Evolutionary conservation across 2,888 invertebrate species (phyloP).

Genomic region (Eumacrocentrus americanus): DNA sequence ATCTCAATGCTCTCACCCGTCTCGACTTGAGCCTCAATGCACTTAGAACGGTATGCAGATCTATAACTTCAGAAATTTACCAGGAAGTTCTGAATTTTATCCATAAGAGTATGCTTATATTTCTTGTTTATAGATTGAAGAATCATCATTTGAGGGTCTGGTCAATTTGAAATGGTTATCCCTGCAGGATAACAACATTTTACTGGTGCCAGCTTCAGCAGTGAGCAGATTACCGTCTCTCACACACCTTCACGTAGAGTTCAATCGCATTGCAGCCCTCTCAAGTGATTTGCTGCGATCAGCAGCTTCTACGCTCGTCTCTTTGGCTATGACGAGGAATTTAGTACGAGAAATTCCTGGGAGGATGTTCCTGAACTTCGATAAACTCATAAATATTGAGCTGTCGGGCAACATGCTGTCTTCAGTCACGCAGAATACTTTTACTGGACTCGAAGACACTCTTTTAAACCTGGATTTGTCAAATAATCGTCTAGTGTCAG

Average conservation of each 20-base stretch:
- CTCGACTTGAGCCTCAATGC: slow-evolving; percentile 87
- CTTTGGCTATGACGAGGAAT: slow-evolving; percentile 81
- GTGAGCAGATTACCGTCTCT: slow-evolving; percentile 79
- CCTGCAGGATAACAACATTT: slow-evolving; percentile 85
- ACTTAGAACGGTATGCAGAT: slow-evolving; percentile 85
- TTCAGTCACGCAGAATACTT: slow-evolving; percentile 74
- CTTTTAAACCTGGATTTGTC: slow-evolving; percentile 75
- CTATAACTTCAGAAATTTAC: not conserved
- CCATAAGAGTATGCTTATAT: not conserved
- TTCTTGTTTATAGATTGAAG: slow-evolving; percentile 74
- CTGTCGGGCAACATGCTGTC: slow-evolving; percentile 81
- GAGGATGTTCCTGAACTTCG: slow-evolving; percentile 80
- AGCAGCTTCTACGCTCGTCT: slow-evolving; percentile 72
- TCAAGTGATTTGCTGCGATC: slow-evolving; percentile 79
- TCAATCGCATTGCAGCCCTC: slow-evolving; percentile 84
- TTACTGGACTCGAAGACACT: slow-evolving; percentile 76
- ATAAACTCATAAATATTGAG: slow-evolving; percentile 74
- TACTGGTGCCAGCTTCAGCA: slow-evolving; percentile 83
- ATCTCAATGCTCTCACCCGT: slow-evolving; percentile 72
- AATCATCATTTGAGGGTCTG: slow-evolving; percentile 85
- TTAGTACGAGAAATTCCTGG: slow-evolving; percentile 85
- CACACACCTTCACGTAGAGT: slow-evolving; percentile 78
- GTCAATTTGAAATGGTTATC: slow-evolving; percentile 77
- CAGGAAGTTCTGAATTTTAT: not conserved
- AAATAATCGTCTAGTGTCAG: slow-evolving; percentile 74